A percentile compares a stretch with the other conserved stretches of the same genome.
These are phyloP conservation scores for Amphiprion percula DNA, from an alignment of 2,113 vertebrate genomes.

Conservation along the genomic window DNA sequence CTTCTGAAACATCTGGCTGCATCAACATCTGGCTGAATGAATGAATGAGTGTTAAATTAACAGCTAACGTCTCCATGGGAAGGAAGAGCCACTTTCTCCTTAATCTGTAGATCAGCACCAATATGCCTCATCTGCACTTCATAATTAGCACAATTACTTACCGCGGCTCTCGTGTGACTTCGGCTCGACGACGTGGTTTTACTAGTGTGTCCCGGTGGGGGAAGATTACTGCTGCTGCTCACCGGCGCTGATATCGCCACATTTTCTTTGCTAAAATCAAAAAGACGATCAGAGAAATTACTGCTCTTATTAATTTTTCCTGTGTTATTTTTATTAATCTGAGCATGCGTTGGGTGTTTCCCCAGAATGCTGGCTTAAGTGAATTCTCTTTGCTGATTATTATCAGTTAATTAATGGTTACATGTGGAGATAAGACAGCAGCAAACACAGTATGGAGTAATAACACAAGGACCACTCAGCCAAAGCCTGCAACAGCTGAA, in stretches of 20 bases:
- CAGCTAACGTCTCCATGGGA: neutral
- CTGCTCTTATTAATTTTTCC: no score
- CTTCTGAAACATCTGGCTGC: neutral
- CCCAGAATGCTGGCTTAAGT: slow-evolving; percentile 47
- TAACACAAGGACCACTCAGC: slow-evolving; percentile 49
- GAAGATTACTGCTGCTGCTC: neutral
- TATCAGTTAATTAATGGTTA: slow-evolving; percentile 82
- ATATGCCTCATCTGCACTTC: slow-evolving; percentile 19
- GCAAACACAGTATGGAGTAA: slow-evolving; percentile 47
- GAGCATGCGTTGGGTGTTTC: slow-evolving; percentile 37
- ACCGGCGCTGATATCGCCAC: no score
- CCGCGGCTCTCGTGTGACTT: neutral
- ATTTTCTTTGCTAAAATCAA: neutral
- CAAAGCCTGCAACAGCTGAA: slow-evolving; percentile 40
- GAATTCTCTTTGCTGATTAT: slow-evolving; percentile 77
- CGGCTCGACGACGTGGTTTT: neutral
- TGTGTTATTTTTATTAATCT: neutral
- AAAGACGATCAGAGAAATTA: neutral
- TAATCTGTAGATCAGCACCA: slow-evolving; percentile 19
- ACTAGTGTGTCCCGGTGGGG: neutral
- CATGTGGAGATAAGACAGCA: slow-evolving; percentile 69
- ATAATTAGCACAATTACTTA: slow-evolving; percentile 37
- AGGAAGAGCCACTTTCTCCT: neutral
- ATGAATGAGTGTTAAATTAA: slow-evolving; percentile 2
- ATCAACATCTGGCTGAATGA: neutral